Evolutionary conservation across 2,888 invertebrate species (phyloP).

Genomic region (Andrena flavipes): DNA sequence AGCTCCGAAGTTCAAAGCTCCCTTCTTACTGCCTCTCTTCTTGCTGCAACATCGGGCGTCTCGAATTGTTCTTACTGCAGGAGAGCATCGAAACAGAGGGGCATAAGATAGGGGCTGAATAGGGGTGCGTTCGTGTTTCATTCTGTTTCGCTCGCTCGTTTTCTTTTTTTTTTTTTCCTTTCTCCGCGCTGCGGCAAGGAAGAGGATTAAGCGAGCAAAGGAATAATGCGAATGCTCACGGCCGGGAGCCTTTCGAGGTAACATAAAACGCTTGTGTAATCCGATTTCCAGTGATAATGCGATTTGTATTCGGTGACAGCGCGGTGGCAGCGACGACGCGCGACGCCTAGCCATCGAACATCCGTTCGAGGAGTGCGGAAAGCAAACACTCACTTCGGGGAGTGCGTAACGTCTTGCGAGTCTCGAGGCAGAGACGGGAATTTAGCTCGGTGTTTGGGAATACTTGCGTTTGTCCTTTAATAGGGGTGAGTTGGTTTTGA

Average conservation of each 20-base stretch:
- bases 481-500: not conserved
- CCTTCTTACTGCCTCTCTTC: not conserved
- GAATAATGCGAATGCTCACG: slow-evolving; percentile 31
- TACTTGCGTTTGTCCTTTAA: not conserved
- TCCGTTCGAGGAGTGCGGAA: slow-evolving; percentile 7
- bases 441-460: not conserved
- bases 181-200: not conserved
- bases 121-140: no score
- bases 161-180: not conserved
- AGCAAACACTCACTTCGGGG: slow-evolving; percentile 8
- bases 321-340: slow-evolving; percentile 18
- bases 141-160: no score
- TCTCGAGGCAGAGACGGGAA: not conserved
- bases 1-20: no score
- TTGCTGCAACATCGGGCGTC: not conserved
- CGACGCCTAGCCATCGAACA: not conserved
- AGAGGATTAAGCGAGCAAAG: slow-evolving; percentile 34
- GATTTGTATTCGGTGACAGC: slow-evolving; percentile 58
- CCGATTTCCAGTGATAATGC: slow-evolving; percentile 59
- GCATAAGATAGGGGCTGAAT: no score
- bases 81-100: no score
- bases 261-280: slow-evolving; percentile 57
- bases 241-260: slow-evolving; percentile 39
- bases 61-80: no score
- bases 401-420: not conserved